Evolutionary conservation across 2,797 vertebrate genomes (phyloP).

Genomic region (Anas georgica): DNA sequence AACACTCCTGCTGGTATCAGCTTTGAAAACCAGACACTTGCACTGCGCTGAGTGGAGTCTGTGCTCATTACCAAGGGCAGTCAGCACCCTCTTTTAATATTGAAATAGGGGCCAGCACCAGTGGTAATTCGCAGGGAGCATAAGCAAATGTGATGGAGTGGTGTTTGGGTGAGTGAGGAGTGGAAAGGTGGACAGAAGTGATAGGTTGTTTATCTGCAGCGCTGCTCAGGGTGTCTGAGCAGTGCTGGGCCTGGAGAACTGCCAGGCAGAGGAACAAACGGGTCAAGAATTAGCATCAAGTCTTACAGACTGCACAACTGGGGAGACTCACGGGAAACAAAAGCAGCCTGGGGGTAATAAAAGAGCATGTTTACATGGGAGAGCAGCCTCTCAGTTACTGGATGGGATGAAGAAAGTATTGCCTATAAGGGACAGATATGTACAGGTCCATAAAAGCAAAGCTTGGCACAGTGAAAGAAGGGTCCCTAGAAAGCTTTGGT

Average conservation of each 20-base stretch:
- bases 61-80: background rate
- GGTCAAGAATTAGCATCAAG: background rate
- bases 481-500: background rate
- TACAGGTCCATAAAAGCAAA: background rate
- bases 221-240: background rate
- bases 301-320: background rate
- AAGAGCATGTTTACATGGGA: background rate
- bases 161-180: background rate
- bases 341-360: background rate
- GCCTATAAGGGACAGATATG: background rate
- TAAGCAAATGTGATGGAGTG: background rate
- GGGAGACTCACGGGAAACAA: background rate
- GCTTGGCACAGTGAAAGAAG: rapidly evolving
- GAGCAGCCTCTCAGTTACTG: background rate
- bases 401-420: background rate
- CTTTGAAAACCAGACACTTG: background rate
- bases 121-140: background rate
- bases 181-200: background rate
- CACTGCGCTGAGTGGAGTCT: background rate
- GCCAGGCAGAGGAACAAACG: background rate
- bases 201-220: background rate
- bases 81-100: background rate
- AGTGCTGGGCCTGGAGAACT: background rate
- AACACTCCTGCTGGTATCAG: background rate
- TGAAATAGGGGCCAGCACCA: background rate